Conservation (phyloP, 2,888 invertebrate species). For the Dione juno region DNA sequence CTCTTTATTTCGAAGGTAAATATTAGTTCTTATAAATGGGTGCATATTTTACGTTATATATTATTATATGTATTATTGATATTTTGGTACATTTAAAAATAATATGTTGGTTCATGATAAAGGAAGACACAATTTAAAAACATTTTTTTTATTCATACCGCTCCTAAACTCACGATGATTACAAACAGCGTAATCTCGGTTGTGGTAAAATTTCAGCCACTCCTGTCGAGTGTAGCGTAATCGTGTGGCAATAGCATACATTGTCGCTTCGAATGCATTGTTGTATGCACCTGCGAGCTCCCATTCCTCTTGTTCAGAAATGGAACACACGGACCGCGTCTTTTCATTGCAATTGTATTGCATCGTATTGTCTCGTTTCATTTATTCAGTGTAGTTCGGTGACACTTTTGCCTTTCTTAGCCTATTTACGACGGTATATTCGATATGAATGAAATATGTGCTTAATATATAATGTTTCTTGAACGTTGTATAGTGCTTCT, state of each 20-base stretch:
- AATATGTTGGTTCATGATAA: too few relatives aligned
- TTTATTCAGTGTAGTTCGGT: conserved; percentile 63
- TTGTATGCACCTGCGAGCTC: conserved; percentile 71
- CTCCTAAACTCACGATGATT: conserved; percentile 16
- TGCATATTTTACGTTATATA: too few relatives aligned
- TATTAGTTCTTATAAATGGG: too few relatives aligned
- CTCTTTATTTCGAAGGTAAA: too few relatives aligned
- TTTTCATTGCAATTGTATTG: conserved; percentile 80
- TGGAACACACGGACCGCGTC: conserved; percentile 74
- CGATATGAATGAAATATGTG: conserved; percentile 5
- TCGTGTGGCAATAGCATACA: conserved; percentile 52
- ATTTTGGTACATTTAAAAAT: too few relatives aligned
- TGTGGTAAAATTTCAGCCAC: conserved; percentile 44
- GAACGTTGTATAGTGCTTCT: neutral
- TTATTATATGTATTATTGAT: too few relatives aligned
- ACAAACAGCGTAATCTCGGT: conserved; percentile 23
- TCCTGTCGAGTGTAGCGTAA: conserved; percentile 56
- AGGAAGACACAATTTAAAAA: neutral
- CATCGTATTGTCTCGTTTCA: conserved; percentile 74
- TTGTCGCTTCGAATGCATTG: conserved; percentile 55
- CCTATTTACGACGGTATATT: conserved; percentile 50
- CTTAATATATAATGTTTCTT: neutral
- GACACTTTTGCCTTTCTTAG: conserved; percentile 65
- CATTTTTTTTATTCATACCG: neutral
- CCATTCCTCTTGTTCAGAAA: conserved; percentile 74